Evolutionary conservation across 2,113 vertebrate species (phyloP), one percentile per base, ranked within the genome.

Genomic region (Ictalurus furcatus): DNA sequence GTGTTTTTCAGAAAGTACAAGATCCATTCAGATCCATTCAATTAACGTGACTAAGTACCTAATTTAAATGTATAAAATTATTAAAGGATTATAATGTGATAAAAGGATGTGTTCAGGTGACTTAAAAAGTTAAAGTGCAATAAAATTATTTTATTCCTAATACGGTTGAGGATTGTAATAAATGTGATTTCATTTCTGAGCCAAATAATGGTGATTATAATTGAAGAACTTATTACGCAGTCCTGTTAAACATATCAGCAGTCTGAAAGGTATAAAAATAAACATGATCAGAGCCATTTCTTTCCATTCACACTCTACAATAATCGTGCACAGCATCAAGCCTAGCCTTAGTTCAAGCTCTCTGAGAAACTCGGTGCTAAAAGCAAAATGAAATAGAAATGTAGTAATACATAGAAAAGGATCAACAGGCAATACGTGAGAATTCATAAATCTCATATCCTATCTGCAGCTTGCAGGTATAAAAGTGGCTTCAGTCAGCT

Each of bases 401-500:
- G 30, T 30, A 44, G 63, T 34, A 40, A 54, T n/a, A 59, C 13
- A 16, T n/a, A 61, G 12, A 58, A n/a, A 73, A 44, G 25, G 23
- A 87, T 85, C 80, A 85, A 71, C 25, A 81, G 19, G 80, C 25
- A 23, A 85, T 67, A 74, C 74, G 40, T 14, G 67, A 56, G 40
- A 52, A 88, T 84, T 83, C 56, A 54, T 69, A 83, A 83, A 74
- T 44, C 63, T 85, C 44, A 28, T 25, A 79, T 71, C 44, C n/a
- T 63, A 87, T 63, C 69, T n/a, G 73, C 28, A 87, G 85, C 91
- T 90, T 40, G 73, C 37, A 89, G 87, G 86, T 84, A 71, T 85
- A 90, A 56, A 67, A 63, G 30, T 84, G 69, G 78, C 84, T 84
- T 85, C 40, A 87, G 87, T 85, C 84, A 83, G 84, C 74, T 86